These are phyloP conservation scores for Lamproptera curius DNA, from an alignment of 2,888 invertebrate genomes.

Conservation along the genomic window DNA sequence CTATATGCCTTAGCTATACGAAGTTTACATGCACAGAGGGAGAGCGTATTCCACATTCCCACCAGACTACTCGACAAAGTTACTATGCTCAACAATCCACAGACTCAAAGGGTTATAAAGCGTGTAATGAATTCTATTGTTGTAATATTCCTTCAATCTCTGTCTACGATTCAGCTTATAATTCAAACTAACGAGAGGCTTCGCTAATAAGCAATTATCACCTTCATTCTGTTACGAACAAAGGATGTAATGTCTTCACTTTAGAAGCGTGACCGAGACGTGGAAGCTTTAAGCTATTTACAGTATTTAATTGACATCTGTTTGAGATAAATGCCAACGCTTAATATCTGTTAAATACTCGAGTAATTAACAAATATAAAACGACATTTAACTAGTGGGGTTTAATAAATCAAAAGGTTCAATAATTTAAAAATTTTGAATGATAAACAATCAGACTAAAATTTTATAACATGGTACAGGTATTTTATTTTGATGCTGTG, in stretches of 20 bases:
- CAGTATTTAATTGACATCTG: neutral
- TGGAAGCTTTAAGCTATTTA: neutral
- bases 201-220: conserved; percentile 24
- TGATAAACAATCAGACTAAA: too few relatives aligned
- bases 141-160: conserved; percentile 20
- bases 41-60: neutral
- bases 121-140: conserved; percentile 18
- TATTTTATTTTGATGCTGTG: too few relatives aligned
- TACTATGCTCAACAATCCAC: conserved; percentile 4
- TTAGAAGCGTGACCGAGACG: too few relatives aligned
- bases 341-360: too few relatives aligned
- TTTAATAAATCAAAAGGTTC: too few relatives aligned
- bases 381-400: too few relatives aligned
- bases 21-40: too few relatives aligned
- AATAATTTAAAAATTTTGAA: too few relatives aligned
- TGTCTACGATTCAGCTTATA: conserved; percentile 6
- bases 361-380: too few relatives aligned
- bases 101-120: conserved; percentile 10
- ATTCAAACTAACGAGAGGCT: conserved; percentile 22
- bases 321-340: neutral
- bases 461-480: too few relatives aligned
- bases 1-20: too few relatives aligned
- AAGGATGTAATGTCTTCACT: conserved; percentile 8
- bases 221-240: conserved; percentile 18
- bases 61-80: conserved; percentile 8